These are phyloP conservation scores for Vireo griseus DNA, from an alignment of 2,797 vertebrate genomes.

Conservation along the genomic window DNA sequence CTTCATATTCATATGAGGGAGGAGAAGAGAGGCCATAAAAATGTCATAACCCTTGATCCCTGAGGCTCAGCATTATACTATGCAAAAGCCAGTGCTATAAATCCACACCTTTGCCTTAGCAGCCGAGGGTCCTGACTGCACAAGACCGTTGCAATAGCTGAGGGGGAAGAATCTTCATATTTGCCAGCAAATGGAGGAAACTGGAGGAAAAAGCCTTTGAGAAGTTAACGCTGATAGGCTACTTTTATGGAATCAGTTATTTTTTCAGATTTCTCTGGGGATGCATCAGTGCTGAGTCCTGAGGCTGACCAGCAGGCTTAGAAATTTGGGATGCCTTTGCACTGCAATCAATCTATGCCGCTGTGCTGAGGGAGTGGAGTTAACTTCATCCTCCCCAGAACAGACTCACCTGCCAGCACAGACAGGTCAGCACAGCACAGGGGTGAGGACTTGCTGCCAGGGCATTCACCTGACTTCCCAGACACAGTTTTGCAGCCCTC, in stretches of 20 bases:
- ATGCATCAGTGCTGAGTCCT: neutral
- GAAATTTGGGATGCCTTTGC: constrained; percentile 25
- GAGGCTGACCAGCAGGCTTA: neutral
- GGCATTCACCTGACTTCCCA: neutral
- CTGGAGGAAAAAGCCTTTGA: constrained; percentile 6
- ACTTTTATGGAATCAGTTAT: constrained; percentile 10
- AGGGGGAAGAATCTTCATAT: neutral
- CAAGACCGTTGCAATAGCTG: neutral
- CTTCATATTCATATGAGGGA: constrained; percentile 57
- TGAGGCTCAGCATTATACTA: constrained; percentile 52
- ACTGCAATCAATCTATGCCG: neutral
- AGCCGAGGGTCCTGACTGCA: constrained; percentile 21
- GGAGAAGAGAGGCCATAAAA: constrained; percentile 69
- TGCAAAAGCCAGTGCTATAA: constrained; percentile 59
- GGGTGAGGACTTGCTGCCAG: neutral
- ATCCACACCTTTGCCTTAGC: constrained; percentile 18
- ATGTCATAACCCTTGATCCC: constrained; percentile 71
- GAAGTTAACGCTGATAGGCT: neutral
- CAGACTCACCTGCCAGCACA: neutral
- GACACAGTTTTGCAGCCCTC: neutral
- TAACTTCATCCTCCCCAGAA: constrained; percentile 26
- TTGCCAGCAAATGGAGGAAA: neutral
- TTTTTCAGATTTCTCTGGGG: constrained; percentile 36
- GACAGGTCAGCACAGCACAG: neutral
- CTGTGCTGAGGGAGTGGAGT: neutral